These are phyloP conservation scores for Lateolabrax maculatus DNA, from an alignment of 2,797 vertebrate species.

Conservation along the genomic window DNA sequence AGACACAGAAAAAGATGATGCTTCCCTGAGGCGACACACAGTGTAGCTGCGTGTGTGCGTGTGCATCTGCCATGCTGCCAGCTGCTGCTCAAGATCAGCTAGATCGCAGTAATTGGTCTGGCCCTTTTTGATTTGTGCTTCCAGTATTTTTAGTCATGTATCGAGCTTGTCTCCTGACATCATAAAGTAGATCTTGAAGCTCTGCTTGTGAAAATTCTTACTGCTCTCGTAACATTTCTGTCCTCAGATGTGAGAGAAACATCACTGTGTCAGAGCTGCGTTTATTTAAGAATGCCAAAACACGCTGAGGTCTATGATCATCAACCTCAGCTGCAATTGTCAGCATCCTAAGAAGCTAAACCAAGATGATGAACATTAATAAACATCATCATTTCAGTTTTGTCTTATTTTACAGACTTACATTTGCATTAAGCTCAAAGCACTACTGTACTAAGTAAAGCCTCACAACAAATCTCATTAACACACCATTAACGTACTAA, in stretches of 20 bases:
- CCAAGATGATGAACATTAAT: background rate
- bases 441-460: background rate
- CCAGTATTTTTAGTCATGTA: constrained; percentile 60
- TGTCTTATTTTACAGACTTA: background rate
- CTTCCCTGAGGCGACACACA: constrained; percentile 39
- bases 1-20: constrained; percentile 38
- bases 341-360: background rate
- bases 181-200: constrained; percentile 34
- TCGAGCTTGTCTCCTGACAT: constrained; percentile 51
- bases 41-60: constrained; percentile 20
- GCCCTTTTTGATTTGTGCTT: constrained; percentile 53
- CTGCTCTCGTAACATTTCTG: constrained; percentile 9
- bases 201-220: constrained; percentile 17
- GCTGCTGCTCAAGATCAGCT: constrained; percentile 57
- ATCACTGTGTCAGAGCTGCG: background rate
- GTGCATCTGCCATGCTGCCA: constrained; percentile 41
- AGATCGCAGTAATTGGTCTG: constrained; percentile 60
- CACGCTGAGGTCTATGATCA: background rate
- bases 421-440: background rate
- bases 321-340: background rate
- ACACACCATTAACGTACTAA: background rate
- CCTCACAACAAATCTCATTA: background rate
- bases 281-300: background rate
- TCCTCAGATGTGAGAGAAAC: background rate
- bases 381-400: background rate